phyloP scores from a whole-genome alignment of 2,888 invertebrate genomes.

The Quadroppia sp. region DNA sequence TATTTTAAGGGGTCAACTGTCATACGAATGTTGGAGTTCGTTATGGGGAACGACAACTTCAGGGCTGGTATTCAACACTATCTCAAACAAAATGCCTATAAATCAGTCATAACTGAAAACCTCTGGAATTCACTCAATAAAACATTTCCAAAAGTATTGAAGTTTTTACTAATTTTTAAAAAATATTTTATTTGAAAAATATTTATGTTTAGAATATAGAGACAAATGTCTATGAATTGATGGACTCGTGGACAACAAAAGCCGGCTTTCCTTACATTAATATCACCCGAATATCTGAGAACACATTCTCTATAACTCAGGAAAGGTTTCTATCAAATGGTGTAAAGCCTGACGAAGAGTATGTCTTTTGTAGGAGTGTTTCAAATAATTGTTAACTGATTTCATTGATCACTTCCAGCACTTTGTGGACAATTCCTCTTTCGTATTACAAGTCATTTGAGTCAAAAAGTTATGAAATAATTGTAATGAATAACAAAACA shows the following conservation, averaged over 20 bases:
- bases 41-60: constrained; percentile 19
- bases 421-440: constrained; percentile 35
- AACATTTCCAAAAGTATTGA: not conserved
- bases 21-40: constrained; percentile 67
- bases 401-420: not conserved
- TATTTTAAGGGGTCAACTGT: constrained; percentile 75
- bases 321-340: constrained; percentile 62
- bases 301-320: constrained; percentile 63
- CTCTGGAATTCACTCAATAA: constrained; percentile 30
- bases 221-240: constrained; percentile 57
- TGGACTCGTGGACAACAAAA: constrained; percentile 74
- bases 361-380: constrained; percentile 54
- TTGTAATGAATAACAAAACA: not conserved
- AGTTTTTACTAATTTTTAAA: not conserved
- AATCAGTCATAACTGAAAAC: not conserved
- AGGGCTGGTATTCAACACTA: not conserved
- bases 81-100: not conserved
- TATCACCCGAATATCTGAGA: constrained; percentile 62
- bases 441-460: constrained; percentile 36
- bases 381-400: not conserved
- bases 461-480: not conserved
- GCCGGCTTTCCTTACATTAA: constrained; percentile 72
- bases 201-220: not conserved
- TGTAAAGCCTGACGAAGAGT: constrained; percentile 20
- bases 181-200: not conserved